A percentile compares a stretch with the other conserved stretches of the same genome.
phyloP scores from a whole-genome alignment of 2,888 invertebrate species.

The Nebria salina region DNA sequence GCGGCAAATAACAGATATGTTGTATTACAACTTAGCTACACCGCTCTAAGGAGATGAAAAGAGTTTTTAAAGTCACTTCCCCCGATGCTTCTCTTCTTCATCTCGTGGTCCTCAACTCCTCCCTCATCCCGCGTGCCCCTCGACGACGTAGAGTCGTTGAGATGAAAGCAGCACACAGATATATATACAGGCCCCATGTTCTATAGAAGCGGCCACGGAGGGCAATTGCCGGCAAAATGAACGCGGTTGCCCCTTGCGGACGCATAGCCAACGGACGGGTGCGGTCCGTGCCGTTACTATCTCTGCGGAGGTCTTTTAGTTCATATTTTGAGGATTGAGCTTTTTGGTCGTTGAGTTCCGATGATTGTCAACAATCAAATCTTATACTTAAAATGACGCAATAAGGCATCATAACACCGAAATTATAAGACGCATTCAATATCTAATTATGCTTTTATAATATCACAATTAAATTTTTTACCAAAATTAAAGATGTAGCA shows the following conservation, averaged over 20 bases:
- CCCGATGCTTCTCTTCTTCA: conserved; percentile 52
- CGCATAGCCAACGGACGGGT: conserved; percentile 12
- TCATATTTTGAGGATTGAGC: neutral
- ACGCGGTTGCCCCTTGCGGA: conserved; percentile 13
- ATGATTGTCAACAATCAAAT: neutral
- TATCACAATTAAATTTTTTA: too few relatives aligned
- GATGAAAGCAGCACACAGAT: conserved; percentile 32
- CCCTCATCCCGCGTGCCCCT: neutral
- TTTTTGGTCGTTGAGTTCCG: neutral
- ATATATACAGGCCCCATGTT: conserved; percentile 26
- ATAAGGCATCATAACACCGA: neutral
- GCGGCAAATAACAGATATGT: conserved; percentile 61
- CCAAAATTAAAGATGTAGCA: too few relatives aligned
- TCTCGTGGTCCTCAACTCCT: neutral
- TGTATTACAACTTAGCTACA: conserved; percentile 60
- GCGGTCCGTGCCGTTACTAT: conserved; percentile 27
- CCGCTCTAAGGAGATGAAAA: conserved; percentile 57
- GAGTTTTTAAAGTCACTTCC: conserved; percentile 58
- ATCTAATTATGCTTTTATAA: too few relatives aligned
- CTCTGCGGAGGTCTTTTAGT: conserved; percentile 11
- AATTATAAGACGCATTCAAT: neutral
- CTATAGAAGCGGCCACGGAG: neutral
- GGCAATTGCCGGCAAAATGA: conserved; percentile 9
- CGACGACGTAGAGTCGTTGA: neutral
- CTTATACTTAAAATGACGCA: neutral